Conservation (phyloP, 2,113 vertebrate genomes). For the Salminus brasiliensis region DNA sequence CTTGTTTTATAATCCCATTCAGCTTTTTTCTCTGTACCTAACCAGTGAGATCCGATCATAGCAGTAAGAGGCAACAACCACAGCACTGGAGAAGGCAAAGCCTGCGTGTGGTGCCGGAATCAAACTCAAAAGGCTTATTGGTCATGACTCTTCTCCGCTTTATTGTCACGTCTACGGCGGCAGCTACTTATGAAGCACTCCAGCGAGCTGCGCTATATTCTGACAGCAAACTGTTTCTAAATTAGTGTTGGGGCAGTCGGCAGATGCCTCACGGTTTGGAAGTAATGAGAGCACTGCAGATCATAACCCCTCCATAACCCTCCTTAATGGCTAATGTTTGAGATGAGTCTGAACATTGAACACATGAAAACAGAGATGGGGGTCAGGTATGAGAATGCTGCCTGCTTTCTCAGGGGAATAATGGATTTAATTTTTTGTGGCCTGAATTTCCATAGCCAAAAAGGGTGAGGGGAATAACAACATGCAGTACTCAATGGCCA, state of each 20-base stretch:
- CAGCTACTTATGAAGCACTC: slow-evolving; percentile 43
- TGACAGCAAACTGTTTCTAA: slow-evolving; percentile 63
- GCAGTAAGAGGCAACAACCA: slow-evolving; percentile 57
- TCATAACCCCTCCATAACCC: slow-evolving; percentile 53
- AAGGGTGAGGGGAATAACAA: background rate
- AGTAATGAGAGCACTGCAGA: slow-evolving; percentile 54
- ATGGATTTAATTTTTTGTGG: slow-evolving; percentile 47
- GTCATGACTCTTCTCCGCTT: slow-evolving; percentile 59
- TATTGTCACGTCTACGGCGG: slow-evolving; percentile 63
- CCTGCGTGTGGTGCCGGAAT: slow-evolving; percentile 41
- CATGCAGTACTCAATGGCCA: background rate
- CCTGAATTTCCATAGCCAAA: slow-evolving; percentile 31
- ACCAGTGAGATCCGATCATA: slow-evolving; percentile 49
- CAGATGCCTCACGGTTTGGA: slow-evolving; percentile 58
- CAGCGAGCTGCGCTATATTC: slow-evolving; percentile 57
- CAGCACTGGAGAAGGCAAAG: slow-evolving; percentile 48
- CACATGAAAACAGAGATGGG: slow-evolving; percentile 38
- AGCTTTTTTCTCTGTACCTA: slow-evolving; percentile 44
- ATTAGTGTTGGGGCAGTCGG: slow-evolving; percentile 64
- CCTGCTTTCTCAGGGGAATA: slow-evolving; percentile 33
- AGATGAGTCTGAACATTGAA: slow-evolving; percentile 45
- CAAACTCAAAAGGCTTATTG: slow-evolving; percentile 47
- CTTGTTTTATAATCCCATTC: slow-evolving; percentile 29
- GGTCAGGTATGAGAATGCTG: slow-evolving; percentile 39
- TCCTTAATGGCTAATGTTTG: slow-evolving; percentile 44